phyloP scores from a whole-genome alignment of 2,888 invertebrate genomes.

The Mechanitis messenoides region DNA sequence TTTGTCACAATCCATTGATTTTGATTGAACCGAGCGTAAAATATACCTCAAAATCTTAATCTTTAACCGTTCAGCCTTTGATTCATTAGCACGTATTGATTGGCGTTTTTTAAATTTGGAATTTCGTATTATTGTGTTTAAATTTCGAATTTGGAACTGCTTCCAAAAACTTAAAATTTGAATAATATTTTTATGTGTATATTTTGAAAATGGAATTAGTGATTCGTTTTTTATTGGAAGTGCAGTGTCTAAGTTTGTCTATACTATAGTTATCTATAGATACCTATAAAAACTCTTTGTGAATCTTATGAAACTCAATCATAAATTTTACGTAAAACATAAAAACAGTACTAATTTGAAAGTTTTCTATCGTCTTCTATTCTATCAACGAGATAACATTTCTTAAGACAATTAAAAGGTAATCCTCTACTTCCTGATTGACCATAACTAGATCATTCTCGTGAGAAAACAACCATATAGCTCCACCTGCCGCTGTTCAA shows the following conservation, averaged over 20 bases:
- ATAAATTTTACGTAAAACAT: background rate
- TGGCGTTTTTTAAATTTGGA: constrained; percentile 21
- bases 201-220: background rate
- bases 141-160: background rate
- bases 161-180: too few species aligned
- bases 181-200: too few species aligned
- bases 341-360: too few species aligned
- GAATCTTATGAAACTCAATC: background rate
- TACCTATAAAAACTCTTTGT: too few species aligned
- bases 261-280: too few species aligned
- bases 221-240: background rate
- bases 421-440: constrained; percentile 50
- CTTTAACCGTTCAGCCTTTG: constrained; percentile 57
- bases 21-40: constrained; percentile 63
- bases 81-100: constrained; percentile 49
- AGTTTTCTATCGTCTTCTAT: too few species aligned
- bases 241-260: background rate
- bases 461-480: constrained; percentile 60
- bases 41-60: constrained; percentile 67
- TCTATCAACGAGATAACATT: background rate
- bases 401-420: constrained; percentile 13
- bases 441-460: constrained; percentile 58
- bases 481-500: constrained; percentile 65
- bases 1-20: constrained; percentile 70
- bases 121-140: background rate